phyloP scores from a whole-genome alignment of 1,140 invertebrate species.

The Portunus trituberculatus region DNA sequence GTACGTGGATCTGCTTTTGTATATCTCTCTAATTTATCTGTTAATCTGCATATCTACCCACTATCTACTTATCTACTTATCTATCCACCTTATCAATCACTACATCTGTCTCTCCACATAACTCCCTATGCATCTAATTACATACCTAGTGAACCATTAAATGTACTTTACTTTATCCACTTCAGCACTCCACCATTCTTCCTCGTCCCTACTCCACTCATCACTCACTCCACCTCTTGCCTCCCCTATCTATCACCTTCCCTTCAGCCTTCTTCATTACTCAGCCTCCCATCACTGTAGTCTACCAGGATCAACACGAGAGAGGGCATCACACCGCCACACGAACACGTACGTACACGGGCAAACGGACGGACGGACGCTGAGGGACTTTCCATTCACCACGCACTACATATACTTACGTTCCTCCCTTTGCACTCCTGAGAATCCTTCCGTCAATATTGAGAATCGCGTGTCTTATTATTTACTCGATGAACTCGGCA shows the following conservation, averaged over 20 bases:
- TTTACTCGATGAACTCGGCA: not conserved
- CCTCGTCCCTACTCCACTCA: not conserved
- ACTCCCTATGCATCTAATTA: too few species aligned
- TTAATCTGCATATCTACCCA: too few species aligned
- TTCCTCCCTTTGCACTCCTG: not conserved
- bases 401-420: not conserved
- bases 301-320: not conserved
- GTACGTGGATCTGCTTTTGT: too few species aligned
- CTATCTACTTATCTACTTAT: not conserved
- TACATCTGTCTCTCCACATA: too few species aligned
- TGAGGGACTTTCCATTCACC: not conserved
- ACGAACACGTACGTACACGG: too few species aligned
- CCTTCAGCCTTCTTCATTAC: not conserved
- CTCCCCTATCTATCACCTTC: not conserved
- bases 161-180: too few species aligned
- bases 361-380: too few species aligned
- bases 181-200: not conserved
- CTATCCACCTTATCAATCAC: too few species aligned
- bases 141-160: too few species aligned
- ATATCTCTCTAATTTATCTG: too few species aligned
- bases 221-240: not conserved
- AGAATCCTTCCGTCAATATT: constrained; percentile 1
- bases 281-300: not conserved
- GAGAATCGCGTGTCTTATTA: not conserved
- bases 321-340: not conserved